These are phyloP conservation scores for Hystrix cristata DNA, from an alignment of 2,113 vertebrate species.

Conservation along the genomic window DNA sequence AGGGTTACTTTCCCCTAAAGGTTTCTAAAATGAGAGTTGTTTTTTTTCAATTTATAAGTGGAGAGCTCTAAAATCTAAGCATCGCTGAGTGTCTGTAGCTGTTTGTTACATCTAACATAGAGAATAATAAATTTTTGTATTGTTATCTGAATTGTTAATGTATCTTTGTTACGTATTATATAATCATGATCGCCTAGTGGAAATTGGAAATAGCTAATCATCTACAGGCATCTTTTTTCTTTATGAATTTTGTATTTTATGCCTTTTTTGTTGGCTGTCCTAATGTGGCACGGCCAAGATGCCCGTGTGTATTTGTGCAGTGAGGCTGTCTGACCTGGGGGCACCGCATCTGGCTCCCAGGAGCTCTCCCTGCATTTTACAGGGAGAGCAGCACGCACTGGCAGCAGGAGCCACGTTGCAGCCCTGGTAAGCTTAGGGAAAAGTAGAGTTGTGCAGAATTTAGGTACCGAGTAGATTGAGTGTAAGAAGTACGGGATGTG, in stretches of 20 bases:
- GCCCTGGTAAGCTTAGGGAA: background rate
- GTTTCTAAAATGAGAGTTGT: background rate
- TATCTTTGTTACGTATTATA: background rate
- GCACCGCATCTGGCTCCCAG: background rate
- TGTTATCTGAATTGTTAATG: background rate
- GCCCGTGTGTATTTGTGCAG: background rate
- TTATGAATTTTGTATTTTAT: background rate
- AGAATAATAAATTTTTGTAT: background rate
- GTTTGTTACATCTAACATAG: slow-evolving; percentile 3
- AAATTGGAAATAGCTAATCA: background rate
- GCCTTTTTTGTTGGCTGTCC: background rate
- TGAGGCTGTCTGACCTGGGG: background rate
- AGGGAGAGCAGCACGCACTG: background rate
- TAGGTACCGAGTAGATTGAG: background rate
- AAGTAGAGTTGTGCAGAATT: background rate
- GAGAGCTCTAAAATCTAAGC: background rate
- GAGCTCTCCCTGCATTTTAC: background rate
- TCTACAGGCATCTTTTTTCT: background rate
- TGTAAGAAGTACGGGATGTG: background rate
- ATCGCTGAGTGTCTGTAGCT: background rate
- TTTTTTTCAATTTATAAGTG: background rate
- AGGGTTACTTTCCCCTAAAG: background rate
- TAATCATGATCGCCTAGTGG: background rate
- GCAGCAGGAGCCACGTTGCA: background rate
- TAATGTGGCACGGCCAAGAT: background rate